Percentiles rank a stretch among this genome's conserved stretches.
These are phyloP conservation scores for Zaprionus davidi DNA, from an alignment of 1,140 invertebrate genomes.

Conservation along the genomic window DNA sequence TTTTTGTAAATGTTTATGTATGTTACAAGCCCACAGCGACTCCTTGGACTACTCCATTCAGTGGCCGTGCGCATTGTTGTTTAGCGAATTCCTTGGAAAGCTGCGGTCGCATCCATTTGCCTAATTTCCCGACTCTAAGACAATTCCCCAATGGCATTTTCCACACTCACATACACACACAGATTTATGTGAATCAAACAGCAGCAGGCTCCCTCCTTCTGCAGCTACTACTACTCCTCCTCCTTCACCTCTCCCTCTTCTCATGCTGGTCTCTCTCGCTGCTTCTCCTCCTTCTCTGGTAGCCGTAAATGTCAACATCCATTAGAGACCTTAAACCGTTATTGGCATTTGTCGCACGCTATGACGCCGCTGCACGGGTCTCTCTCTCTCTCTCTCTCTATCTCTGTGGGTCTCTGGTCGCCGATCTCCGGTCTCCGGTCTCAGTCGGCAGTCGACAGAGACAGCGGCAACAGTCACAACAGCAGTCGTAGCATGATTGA, in stretches of 20 bases:
- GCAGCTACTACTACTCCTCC: neutral
- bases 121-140: constrained; percentile 66
- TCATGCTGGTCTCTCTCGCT: neutral
- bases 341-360: constrained; percentile 82
- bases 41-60: constrained; percentile 51
- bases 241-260: too few relatives aligned
- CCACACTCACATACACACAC: constrained; percentile 22
- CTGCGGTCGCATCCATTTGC: constrained; percentile 70
- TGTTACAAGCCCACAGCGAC: constrained; percentile 59
- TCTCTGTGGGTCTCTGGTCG: neutral
- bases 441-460: constrained; percentile 16
- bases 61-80: constrained; percentile 52
- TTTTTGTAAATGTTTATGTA: constrained; percentile 77
- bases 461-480: constrained; percentile 49
- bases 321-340: constrained; percentile 81
- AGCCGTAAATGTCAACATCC: constrained; percentile 82
- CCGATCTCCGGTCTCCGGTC: neutral
- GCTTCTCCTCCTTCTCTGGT: constrained; percentile 52
- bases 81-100: constrained; percentile 74
- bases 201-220: constrained; percentile 31
- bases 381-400: neutral
- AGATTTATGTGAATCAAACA: constrained; percentile 81
- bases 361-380: constrained; percentile 58
- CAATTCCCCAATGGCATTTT: constrained; percentile 80
- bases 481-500: constrained; percentile 76